Conservation (phyloP, 2,797 vertebrate genomes). For the Falco columbarius region DNA sequence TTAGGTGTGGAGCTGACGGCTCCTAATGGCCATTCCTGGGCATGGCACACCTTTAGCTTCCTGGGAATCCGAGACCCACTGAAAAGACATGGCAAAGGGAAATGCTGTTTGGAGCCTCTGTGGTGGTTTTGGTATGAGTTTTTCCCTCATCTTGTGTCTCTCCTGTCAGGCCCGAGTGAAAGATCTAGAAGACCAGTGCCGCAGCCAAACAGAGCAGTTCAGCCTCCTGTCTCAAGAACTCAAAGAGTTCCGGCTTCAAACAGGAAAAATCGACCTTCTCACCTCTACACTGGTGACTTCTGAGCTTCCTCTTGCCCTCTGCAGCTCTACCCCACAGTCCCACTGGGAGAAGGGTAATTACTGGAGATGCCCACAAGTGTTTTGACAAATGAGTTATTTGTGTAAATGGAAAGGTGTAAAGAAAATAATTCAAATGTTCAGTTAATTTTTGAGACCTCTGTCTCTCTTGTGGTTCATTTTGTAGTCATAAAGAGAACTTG, state of each 20-base stretch:
- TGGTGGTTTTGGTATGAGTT: not conserved
- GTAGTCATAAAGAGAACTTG: not conserved
- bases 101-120: not conserved
- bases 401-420: not conserved
- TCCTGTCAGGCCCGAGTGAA: conserved; percentile 88
- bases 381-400: not conserved
- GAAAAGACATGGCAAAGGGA: not conserved
- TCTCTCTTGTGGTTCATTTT: not conserved
- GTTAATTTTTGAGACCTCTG: not conserved
- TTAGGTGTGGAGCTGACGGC: not conserved
- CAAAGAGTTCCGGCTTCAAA: conserved; percentile 91
- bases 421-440: not conserved
- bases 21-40: not conserved
- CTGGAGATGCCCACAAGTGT: not conserved
- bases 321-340: conserved; percentile 57
- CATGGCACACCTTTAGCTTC: not conserved
- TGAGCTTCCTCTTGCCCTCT: conserved; percentile 76
- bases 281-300: conserved; percentile 74
- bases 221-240: conserved; percentile 91
- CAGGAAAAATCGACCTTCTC: conserved; percentile 88
- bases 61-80: not conserved
- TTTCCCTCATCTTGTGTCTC: not conserved
- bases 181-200: conserved; percentile 94
- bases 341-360: conserved; percentile 80
- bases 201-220: conserved; percentile 94